Percentiles rank a stretch among this genome's conserved stretches.
Evolutionary conservation across 64 coral and sea anemone genomes (phyloP).

Genomic region (Montipora capricornis): DNA sequence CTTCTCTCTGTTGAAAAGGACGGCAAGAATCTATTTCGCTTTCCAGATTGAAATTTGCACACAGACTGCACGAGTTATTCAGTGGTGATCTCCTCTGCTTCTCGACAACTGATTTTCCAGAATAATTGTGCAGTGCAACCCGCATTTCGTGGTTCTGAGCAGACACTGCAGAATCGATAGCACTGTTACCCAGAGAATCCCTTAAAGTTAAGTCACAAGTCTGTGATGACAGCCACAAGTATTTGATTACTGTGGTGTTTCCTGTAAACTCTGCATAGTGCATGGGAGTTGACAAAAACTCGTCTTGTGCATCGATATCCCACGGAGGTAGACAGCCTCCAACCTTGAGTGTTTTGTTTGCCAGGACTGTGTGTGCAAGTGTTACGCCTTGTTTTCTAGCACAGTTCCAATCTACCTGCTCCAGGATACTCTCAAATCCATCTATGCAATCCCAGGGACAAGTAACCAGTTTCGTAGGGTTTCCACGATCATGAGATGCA

Average conservation of each 20-base stretch:
- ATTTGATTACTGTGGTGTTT: not conserved
- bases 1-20: conserved; percentile 26
- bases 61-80: not conserved
- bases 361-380: conserved; percentile 15
- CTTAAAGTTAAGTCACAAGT: not conserved
- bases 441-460: conserved; percentile 30
- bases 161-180: conserved; percentile 9
- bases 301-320: conserved; percentile 47
- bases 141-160: conserved; percentile 20
- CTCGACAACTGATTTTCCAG: not conserved
- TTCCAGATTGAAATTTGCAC: not conserved
- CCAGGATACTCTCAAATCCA: not conserved
- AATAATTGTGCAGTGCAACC: not conserved
- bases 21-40: not conserved
- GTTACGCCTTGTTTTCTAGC: conserved; percentile 46
- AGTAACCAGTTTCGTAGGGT: not conserved
- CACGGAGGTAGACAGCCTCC: not conserved
- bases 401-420: conserved; percentile 22
- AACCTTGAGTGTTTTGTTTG: conserved; percentile 6
- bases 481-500: not conserved
- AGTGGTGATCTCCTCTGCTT: not conserved
- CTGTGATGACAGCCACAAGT: not conserved
- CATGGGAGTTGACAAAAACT: conserved; percentile 51
- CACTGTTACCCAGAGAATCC: conserved; percentile 16
- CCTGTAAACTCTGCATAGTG: conserved; percentile 59